These are phyloP conservation scores for Scomber colias DNA, from an alignment of 2,113 vertebrate genomes.

Conservation along the genomic window DNA sequence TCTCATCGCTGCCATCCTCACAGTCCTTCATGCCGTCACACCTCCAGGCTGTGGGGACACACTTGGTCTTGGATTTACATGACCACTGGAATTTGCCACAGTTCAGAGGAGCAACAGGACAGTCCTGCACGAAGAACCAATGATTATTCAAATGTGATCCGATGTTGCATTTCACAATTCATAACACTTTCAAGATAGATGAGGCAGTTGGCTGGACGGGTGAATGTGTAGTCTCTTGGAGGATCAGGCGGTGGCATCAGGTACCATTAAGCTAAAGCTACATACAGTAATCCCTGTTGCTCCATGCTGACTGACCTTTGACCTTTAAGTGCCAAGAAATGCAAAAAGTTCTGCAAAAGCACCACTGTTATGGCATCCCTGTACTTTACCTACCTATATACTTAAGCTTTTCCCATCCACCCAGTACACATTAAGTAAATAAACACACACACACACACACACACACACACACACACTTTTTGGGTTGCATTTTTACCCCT, in stretches of 20 bases:
- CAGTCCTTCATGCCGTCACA: conserved; percentile 90
- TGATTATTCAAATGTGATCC: not conserved
- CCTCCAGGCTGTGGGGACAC: conserved; percentile 88
- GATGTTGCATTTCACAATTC: not conserved
- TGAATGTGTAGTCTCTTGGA: not conserved
- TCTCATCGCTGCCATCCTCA: conserved; percentile 88
- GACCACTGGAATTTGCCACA: conserved; percentile 87
- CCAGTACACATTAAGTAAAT: too few species aligned
- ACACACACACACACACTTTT: too few species aligned
- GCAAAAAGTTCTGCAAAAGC: too few species aligned
- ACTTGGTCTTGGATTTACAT: conserved; percentile 79
- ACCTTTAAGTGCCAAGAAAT: not conserved
- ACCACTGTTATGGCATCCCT: too few species aligned
- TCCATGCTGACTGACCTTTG: not conserved
- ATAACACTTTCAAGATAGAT: not conserved
- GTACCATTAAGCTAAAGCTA: too few species aligned
- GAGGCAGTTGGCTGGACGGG: too few species aligned
- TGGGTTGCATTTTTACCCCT: too few species aligned
- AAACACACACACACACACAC: too few species aligned
- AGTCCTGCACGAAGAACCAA: conserved; percentile 76
- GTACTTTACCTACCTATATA: too few species aligned
- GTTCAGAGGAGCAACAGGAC: conserved; percentile 53
- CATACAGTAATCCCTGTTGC: not conserved
- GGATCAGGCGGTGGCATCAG: not conserved
- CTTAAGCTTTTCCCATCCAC: too few species aligned